Conservation (phyloP, 2,797 vertebrate genomes). For the Malacoraja senta region DNA sequence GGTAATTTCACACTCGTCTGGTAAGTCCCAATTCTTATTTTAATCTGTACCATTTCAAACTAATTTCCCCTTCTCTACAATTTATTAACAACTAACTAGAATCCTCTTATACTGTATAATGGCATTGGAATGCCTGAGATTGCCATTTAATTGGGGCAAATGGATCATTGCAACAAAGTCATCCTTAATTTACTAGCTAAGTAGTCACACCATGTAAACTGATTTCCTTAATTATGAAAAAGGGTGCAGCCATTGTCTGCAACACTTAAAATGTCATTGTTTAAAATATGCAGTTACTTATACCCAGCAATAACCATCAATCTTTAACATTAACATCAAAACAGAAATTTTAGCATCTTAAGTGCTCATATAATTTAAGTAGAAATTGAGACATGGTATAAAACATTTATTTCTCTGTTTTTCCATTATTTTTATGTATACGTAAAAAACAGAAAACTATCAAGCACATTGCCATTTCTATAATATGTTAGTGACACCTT, state of each 20-base stretch:
- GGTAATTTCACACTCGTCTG: background rate
- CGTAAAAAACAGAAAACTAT: background rate
- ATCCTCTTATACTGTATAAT: background rate
- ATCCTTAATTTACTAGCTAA: background rate
- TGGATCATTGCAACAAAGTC: background rate
- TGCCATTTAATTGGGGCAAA: background rate
- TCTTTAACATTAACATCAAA: too few relatives aligned
- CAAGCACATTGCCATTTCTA: background rate
- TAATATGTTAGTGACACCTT: background rate
- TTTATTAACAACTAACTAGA: background rate
- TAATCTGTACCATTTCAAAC: background rate
- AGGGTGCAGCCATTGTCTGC: too few relatives aligned
- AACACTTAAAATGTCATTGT: too few relatives aligned
- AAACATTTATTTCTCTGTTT: too few relatives aligned
- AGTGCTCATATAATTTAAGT: too few relatives aligned
- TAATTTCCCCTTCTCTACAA: background rate
- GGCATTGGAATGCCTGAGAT: background rate
- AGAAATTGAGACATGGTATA: too few relatives aligned
- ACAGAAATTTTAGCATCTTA: too few relatives aligned
- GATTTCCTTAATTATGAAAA: background rate
- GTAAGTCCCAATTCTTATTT: background rate
- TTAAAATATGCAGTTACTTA: too few relatives aligned
- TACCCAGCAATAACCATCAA: too few relatives aligned
- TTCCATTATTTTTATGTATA: too few relatives aligned
- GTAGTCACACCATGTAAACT: background rate